Evolutionary conservation across 2,113 vertebrate genomes (phyloP), one percentile per base, ranked within the genome.

Genomic region (Grammomys dolichurus): DNA sequence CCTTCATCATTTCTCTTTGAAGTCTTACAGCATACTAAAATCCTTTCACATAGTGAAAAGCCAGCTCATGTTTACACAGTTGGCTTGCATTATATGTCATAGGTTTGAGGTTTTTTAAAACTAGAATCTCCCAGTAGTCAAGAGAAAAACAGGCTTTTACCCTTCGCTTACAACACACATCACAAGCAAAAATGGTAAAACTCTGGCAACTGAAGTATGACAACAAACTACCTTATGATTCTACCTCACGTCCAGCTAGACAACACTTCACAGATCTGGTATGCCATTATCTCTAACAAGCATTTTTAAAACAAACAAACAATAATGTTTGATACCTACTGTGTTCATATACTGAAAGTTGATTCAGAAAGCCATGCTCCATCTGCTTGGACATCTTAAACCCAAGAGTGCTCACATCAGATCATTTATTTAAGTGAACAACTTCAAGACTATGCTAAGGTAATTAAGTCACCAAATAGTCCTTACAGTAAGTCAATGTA

Each of bases 381-480:
- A 95, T 40, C 48, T 76, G 77, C 22, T 85, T 76, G 60, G 65
- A 89, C 26, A 81, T 92, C 84, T 48, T 75, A 82, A 96, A 92
- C 67, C 26, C 69, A 87, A 67, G 24, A 80, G n/a, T 31, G 12
- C 5, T 69, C 40, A 54, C 58, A 65, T 95, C 17, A 92, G 43
- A 69, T 33, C 67, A 58, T 91, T 69, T 54, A 58, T 91, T 73
- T 54, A 86, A 65, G 84, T 91, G 46, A 94, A 13, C 24, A 89
- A 96, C 92, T 26, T 81, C 1, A 20, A 84, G 91, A 51, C 54
- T 31, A 76, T 5, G 63, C 24, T 75, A 88, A 92, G 87, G 80
- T 93, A 89, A 89, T 48, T 63, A 90, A 95, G 70, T 92, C 63
- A 88, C 36, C 87, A 70, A 80, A 69, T 87, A 95, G 40, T 24